A percentile compares a stretch with the other conserved stretches of the same genome.
Evolutionary conservation across 2,113 vertebrate genomes (phyloP).

Genomic region (Paratilapia polleni): DNA sequence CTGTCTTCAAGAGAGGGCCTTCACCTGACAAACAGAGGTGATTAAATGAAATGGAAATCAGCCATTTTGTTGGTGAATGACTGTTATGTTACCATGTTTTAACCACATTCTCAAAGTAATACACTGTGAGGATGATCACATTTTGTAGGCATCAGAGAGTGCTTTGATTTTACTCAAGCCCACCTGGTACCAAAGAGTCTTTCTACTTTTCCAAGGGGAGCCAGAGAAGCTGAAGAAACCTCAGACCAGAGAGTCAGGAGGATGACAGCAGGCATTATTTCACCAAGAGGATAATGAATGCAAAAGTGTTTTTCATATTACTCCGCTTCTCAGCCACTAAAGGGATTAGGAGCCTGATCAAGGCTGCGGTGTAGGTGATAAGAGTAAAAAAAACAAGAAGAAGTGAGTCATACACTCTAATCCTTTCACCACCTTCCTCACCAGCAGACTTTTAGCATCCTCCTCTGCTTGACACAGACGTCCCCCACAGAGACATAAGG

Average conservation of each 20-base stretch:
- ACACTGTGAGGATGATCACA: constrained; percentile 4
- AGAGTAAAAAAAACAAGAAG: constrained; percentile 61
- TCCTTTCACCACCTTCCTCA: constrained; percentile 32
- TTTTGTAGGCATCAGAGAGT: neutral
- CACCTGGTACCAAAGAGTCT: constrained; percentile 33
- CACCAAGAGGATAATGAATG: constrained; percentile 33
- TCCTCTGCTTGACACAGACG: constrained; percentile 52
- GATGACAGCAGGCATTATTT: constrained; percentile 40
- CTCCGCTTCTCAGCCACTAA: constrained; percentile 53
- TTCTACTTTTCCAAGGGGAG: constrained; percentile 32
- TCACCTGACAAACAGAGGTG: neutral
- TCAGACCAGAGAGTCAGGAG: constrained; percentile 27
- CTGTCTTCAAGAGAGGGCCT: too few relatives aligned
- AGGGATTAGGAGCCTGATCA: constrained; percentile 62
- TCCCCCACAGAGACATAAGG: constrained; percentile 39
- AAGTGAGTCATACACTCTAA: constrained; percentile 60
- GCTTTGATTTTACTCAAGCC: constrained; percentile 52
- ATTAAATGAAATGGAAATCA: neutral
- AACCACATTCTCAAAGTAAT: neutral
- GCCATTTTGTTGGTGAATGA: too few relatives aligned
- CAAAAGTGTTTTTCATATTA: constrained; percentile 39
- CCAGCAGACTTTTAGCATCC: constrained; percentile 54
- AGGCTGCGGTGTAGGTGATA: constrained; percentile 64
- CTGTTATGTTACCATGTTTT: neutral
- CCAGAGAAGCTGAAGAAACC: constrained; percentile 16